Conservation (phyloP, 2,888 invertebrate genomes). For the Melanostoma scalare region DNA sequence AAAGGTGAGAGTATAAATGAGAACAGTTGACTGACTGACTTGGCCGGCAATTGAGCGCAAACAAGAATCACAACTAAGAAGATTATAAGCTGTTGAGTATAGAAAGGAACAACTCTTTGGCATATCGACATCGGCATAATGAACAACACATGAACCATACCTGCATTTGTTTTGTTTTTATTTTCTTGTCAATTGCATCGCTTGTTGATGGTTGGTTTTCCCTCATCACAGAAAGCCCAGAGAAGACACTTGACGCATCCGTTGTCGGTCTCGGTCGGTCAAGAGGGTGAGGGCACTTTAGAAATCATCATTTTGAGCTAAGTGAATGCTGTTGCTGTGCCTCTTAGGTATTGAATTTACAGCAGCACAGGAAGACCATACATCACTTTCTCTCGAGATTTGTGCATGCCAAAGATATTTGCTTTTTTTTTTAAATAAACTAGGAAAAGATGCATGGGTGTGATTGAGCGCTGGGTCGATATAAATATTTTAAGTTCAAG, state of each 20-base stretch:
- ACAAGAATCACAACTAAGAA: slow-evolving; percentile 61
- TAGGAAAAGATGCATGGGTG: neutral
- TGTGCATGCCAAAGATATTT: slow-evolving; percentile 11
- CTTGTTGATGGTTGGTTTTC: slow-evolving; percentile 28
- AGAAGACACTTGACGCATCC: slow-evolving; percentile 50
- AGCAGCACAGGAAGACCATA: neutral
- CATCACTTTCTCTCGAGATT: slow-evolving; percentile 51
- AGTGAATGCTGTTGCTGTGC: slow-evolving; percentile 49
- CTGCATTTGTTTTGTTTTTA: slow-evolving; percentile 3
- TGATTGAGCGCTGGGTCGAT: too few relatives aligned
- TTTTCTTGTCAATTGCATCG: slow-evolving; percentile 30
- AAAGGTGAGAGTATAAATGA: slow-evolving; percentile 61
- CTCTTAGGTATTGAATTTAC: neutral
- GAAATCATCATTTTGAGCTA: slow-evolving; percentile 55
- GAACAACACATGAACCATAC: slow-evolving; percentile 18
- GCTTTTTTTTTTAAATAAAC: too few relatives aligned
- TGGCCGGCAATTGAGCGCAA: slow-evolving; percentile 68
- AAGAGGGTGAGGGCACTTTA: slow-evolving; percentile 58
- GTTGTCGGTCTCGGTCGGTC: slow-evolving; percentile 12
- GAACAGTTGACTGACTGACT: slow-evolving; percentile 64
- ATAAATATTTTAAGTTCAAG: too few relatives aligned
- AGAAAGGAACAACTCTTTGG: slow-evolving; percentile 1
- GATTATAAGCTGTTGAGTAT: slow-evolving; percentile 54
- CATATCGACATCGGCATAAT: slow-evolving; percentile 21
- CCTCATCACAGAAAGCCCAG: neutral